Conservation (phyloP, 2,797 vertebrate genomes). For the Enoplosus armatus region DNA sequence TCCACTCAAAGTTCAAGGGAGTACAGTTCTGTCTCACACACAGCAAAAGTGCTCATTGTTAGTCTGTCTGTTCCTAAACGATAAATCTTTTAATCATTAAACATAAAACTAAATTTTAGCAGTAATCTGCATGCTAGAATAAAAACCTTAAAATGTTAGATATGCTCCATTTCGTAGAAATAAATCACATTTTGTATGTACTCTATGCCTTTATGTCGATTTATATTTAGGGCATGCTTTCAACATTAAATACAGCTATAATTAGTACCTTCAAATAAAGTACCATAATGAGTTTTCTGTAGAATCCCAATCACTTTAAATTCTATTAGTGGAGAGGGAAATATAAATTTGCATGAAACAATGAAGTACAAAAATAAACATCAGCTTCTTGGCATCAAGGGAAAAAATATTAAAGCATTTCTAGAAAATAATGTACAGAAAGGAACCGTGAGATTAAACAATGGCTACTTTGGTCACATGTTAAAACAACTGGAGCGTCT, state of each 20-base stretch:
- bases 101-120: constrained; percentile 73
- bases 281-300: constrained; percentile 69
- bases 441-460: constrained; percentile 75
- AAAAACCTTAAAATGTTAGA: constrained; percentile 80
- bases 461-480: constrained; percentile 87
- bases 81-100: constrained; percentile 68
- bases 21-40: constrained; percentile 73
- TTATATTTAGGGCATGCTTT: constrained; percentile 83
- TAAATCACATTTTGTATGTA: constrained; percentile 76
- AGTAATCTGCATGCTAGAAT: constrained; percentile 84
- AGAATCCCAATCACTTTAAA: constrained; percentile 70
- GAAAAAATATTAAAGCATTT: constrained; percentile 85
- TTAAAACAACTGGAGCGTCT: constrained; percentile 73
- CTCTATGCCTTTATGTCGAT: constrained; percentile 74
- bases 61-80: constrained; percentile 75
- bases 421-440: constrained; percentile 83
- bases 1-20: constrained; percentile 64
- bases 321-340: constrained; percentile 72
- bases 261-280: constrained; percentile 69
- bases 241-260: constrained; percentile 81
- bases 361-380: constrained; percentile 89
- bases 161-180: constrained; percentile 83
- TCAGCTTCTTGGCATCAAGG: constrained; percentile 85
- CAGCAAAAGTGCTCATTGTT: constrained; percentile 80
- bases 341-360: constrained; percentile 83